phyloP scores from a whole-genome alignment of 37 sponge, comb jelly and placozoan genomes.

The Hexactinellida sp. region DNA sequence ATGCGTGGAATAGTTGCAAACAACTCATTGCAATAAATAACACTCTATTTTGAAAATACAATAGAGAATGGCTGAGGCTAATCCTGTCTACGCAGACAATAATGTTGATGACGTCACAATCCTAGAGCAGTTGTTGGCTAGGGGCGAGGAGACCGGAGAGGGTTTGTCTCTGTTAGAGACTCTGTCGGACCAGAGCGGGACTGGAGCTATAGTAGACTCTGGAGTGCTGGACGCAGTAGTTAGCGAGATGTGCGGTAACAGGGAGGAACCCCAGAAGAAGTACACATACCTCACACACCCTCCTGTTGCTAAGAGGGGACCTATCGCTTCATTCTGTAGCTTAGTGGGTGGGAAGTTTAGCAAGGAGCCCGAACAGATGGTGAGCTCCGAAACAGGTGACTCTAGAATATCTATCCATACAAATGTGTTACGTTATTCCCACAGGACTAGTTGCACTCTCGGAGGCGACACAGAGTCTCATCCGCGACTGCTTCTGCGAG shows the following conservation, averaged over 20 bases:
- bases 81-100: not conserved
- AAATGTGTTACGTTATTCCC: not conserved
- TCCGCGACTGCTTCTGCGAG: not conserved
- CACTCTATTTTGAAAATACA: not conserved
- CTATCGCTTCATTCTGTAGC: not conserved
- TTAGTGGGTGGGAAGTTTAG: slow-evolving; percentile 40
- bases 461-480: not conserved
- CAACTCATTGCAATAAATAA: too few relatives aligned
- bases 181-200: not conserved
- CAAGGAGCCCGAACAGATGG: slow-evolving; percentile 56
- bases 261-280: not conserved
- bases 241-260: not conserved
- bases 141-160: not conserved
- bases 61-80: not conserved
- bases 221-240: not conserved
- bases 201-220: not conserved
- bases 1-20: too few relatives aligned
- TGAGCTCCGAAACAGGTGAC: not conserved
- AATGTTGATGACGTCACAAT: not conserved
- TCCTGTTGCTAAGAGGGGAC: slow-evolving; percentile 15
- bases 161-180: not conserved
- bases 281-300: not conserved
- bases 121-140: not conserved
- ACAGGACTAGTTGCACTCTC: not conserved
- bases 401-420: not conserved